These are phyloP conservation scores for Schizopygopsis pylzovi DNA, from an alignment of 2,797 vertebrate genomes.

Conservation along the genomic window DNA sequence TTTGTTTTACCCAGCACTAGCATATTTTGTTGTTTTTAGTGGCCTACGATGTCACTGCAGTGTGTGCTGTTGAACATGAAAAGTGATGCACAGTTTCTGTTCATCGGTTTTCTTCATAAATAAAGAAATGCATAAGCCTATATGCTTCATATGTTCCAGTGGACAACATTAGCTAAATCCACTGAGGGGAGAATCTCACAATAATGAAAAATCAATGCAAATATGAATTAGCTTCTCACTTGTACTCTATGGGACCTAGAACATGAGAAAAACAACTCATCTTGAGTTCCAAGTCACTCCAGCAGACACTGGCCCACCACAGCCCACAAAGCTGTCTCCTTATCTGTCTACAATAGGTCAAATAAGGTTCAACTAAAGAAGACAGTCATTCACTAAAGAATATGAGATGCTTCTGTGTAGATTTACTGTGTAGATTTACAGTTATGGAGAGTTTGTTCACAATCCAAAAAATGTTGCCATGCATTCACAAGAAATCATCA, in stretches of 20 bases:
- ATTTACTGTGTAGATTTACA: not conserved
- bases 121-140: no score
- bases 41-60: no score
- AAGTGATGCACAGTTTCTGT: no score
- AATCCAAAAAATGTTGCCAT: not conserved
- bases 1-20: no score
- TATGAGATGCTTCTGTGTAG: not conserved
- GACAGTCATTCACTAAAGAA: slow-evolving; percentile 3
- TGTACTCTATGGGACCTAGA: not conserved
- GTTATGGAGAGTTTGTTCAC: not conserved
- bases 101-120: no score
- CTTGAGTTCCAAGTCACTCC: not conserved
- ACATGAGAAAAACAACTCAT: not conserved
- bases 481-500: not conserved
- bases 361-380: not conserved
- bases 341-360: not conserved
- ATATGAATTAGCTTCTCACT: not conserved
- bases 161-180: not conserved
- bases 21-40: no score
- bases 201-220: not conserved
- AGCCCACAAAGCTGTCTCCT: not conserved
- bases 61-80: no score
- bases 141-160: not conserved
- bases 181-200: slow-evolving; percentile 5
- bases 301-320: not conserved